These are phyloP conservation scores for Crambe crambe DNA, from an alignment of 37 sponge, comb jelly and placozoan species.

Conservation along the genomic window DNA sequence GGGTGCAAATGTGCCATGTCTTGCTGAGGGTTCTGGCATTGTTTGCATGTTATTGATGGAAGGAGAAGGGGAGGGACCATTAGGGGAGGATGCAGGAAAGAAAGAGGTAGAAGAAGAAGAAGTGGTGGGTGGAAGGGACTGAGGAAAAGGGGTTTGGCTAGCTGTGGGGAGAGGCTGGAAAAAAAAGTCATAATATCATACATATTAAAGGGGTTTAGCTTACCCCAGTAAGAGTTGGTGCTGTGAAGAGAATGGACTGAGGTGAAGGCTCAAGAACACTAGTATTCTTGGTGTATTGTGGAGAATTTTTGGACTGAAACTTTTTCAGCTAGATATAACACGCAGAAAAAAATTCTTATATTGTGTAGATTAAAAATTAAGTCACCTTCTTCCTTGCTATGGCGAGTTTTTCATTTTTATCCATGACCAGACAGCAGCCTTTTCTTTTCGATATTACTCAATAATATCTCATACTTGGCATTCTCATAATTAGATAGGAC, in stretches of 20 bases:
- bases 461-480: no score
- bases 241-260: not conserved
- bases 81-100: not conserved
- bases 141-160: not conserved
- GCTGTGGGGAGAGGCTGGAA: no score
- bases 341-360: not conserved
- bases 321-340: slow-evolving; percentile 46
- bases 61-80: no score
- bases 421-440: no score
- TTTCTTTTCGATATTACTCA: no score
- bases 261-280: not conserved
- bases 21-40: not conserved
- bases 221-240: not conserved
- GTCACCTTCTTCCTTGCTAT: slow-evolving; percentile 58
- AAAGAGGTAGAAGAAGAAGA: not conserved
- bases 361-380: not conserved
- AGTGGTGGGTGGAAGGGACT: not conserved
- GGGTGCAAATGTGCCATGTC: not conserved
- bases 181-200: no score
- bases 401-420: slow-evolving; percentile 66
- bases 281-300: not conserved
- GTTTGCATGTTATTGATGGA: no score
- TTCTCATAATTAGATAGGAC: no score
- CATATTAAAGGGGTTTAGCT: not conserved
- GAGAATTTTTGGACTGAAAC: slow-evolving; percentile 41